A percentile compares a stretch with the other conserved stretches of the same genome.
These are phyloP conservation scores for Corbicula japonica DNA, from an alignment of 2,888 invertebrate species.

Conservation along the genomic window DNA sequence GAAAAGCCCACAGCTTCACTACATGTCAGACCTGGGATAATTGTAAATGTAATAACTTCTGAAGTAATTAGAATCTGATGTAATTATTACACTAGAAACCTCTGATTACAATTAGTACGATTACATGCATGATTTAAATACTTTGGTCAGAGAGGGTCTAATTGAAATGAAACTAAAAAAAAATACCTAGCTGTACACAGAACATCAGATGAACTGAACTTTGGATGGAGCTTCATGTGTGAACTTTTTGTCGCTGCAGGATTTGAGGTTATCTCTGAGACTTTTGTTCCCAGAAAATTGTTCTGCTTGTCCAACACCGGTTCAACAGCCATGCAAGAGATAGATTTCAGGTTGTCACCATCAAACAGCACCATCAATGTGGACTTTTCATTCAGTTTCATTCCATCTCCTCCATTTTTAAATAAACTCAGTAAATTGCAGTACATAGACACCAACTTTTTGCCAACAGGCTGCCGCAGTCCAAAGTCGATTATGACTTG, in stretches of 20 bases:
- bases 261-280: constrained; percentile 50
- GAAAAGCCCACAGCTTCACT: too few species aligned
- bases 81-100: too few species aligned
- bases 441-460: constrained; percentile 50
- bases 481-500: constrained; percentile 47
- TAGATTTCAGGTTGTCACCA: constrained; percentile 64
- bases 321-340: constrained; percentile 63
- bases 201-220: constrained; percentile 55
- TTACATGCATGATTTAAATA: too few species aligned
- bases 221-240: constrained; percentile 41
- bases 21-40: too few species aligned
- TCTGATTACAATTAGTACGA: too few species aligned
- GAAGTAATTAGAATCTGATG: too few species aligned
- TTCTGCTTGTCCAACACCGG: constrained; percentile 47
- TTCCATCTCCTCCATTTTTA: constrained; percentile 17
- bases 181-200: constrained; percentile 61
- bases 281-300: constrained; percentile 65
- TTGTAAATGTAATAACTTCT: too few species aligned
- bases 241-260: constrained; percentile 45
- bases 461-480: constrained; percentile 36
- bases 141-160: too few species aligned
- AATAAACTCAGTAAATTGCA: constrained; percentile 34
- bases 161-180: too few species aligned
- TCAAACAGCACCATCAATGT: constrained; percentile 71
- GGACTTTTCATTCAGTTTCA: constrained; percentile 33